Conservation (phyloP, 2,113 vertebrate species). For the Nibea albiflora region DNA sequence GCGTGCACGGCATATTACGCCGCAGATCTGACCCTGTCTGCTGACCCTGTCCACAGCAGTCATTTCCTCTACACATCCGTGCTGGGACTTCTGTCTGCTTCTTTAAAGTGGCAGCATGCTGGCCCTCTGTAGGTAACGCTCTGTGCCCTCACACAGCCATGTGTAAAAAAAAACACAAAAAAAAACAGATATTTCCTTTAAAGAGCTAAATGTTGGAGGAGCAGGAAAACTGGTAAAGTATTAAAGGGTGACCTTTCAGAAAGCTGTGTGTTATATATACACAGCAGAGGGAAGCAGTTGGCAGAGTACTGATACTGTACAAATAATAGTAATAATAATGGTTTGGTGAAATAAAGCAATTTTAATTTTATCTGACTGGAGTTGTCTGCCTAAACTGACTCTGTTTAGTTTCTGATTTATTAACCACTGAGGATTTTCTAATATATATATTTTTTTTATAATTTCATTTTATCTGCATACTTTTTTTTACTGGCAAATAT, state of each 20-base stretch:
- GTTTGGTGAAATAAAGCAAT: neutral
- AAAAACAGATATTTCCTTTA: no score
- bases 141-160: no score
- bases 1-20: no score
- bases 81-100: no score
- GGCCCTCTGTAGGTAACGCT: no score
- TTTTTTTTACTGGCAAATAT: neutral
- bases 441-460: neutral
- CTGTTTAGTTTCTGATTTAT: neutral
- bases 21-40: no score
- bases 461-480: neutral
- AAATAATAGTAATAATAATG: neutral
- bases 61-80: no score
- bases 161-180: no score
- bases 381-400: neutral
- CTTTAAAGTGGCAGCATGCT: no score
- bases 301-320: neutral
- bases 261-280: neutral
- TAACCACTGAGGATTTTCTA: neutral
- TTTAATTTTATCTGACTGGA: neutral
- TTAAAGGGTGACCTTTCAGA: neutral
- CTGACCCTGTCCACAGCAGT: no score
- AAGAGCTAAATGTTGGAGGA: neutral
- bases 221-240: neutral
- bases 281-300: neutral